These are phyloP conservation scores for Clivina fossor DNA, from an alignment of 2,888 invertebrate species.

Conservation along the genomic window DNA sequence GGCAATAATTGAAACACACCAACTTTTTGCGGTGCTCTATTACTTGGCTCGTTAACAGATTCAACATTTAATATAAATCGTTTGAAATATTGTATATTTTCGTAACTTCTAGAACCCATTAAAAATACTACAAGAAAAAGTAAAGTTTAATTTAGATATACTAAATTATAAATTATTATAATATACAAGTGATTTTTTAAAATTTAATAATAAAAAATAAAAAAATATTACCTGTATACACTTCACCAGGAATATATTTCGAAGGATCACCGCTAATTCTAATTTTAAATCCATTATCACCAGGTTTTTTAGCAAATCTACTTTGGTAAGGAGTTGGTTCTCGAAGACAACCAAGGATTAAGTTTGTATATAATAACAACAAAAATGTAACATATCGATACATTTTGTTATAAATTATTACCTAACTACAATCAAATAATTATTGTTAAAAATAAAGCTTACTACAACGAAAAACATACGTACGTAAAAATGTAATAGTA, in stretches of 20 bases:
- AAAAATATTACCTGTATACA: conserved; percentile 67
- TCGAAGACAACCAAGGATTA: conserved; percentile 51
- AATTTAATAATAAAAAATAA: conserved; percentile 2
- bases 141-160: neutral
- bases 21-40: conserved; percentile 59
- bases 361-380: conserved; percentile 24
- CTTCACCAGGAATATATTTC: conserved; percentile 79
- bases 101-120: conserved; percentile 66
- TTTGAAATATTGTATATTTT: conserved; percentile 72
- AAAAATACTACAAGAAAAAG: conserved; percentile 60
- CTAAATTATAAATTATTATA: neutral
- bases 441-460: neutral
- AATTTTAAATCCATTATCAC: conserved; percentile 86
- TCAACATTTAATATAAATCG: conserved; percentile 78
- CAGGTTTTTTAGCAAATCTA: conserved; percentile 62
- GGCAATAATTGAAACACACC: conserved; percentile 73
- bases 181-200: neutral
- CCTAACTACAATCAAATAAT: neutral
- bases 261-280: conserved; percentile 76
- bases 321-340: conserved; percentile 54
- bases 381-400: conserved; percentile 3
- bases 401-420: neutral
- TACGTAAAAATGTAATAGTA: neutral
- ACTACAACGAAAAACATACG: neutral
- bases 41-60: conserved; percentile 56